Evolutionary conservation across 2,113 vertebrate species (phyloP).

Genomic region (Ondatra zibethicus): DNA sequence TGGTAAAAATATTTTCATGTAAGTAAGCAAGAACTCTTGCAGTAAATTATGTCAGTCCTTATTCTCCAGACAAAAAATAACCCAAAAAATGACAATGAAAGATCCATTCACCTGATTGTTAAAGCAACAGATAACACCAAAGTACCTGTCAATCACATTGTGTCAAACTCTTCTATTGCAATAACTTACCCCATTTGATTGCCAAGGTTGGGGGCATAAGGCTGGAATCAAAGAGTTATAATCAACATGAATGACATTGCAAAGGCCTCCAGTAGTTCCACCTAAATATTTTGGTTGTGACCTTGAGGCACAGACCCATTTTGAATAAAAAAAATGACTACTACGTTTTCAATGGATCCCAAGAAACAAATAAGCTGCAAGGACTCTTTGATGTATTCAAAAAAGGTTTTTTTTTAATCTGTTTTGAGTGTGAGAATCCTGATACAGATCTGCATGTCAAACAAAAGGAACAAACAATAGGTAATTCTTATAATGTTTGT

Average conservation of each 20-base stretch:
- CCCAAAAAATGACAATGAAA: no score
- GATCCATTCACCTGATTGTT: no score
- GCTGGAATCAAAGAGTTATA: conserved; percentile 99
- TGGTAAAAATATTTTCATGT: no score
- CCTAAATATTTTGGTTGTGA: conserved; percentile 99
- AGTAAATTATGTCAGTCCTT: no score
- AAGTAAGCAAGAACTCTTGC: no score
- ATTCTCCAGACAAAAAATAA: no score
- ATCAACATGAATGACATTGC: conserved; percentile 99
- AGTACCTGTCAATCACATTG: no score
- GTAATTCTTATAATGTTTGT: conserved; percentile 98
- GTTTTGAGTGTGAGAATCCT: conserved; percentile 99
- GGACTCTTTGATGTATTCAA: conserved; percentile 99
- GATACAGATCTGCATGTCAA: conserved; percentile 96
- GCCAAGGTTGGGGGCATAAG: conserved; percentile 80
- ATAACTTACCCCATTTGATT: no score
- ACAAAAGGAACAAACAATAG: conserved; percentile 99
- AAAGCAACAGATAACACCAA: no score
- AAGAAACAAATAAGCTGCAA: conserved; percentile 99
- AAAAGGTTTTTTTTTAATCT: no score
- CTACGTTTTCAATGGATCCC: conserved; percentile 99
- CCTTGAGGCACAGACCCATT: conserved; percentile 99
- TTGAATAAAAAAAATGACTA: no score
- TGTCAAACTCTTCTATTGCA: no score
- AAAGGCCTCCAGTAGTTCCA: conserved; percentile 99